phyloP scores from a whole-genome alignment of 2,888 invertebrate genomes.

The Nemoura dubitans region DNA sequence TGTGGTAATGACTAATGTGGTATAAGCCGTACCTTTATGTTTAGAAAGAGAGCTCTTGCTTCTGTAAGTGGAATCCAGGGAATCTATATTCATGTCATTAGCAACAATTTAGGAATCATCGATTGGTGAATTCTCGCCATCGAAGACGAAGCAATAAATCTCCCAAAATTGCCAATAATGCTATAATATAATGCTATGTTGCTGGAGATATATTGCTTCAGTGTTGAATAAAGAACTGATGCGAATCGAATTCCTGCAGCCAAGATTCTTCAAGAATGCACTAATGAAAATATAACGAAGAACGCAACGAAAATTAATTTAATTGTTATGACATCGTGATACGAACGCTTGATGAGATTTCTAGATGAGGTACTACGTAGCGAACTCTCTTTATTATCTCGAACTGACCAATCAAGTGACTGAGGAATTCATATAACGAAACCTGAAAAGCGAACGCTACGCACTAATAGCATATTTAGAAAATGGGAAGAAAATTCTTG shows the following conservation, averaged over 20 bases:
- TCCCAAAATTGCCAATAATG: no score
- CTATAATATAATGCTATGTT: no score
- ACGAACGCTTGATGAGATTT: background rate
- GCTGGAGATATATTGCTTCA: no score
- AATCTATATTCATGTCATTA: no score
- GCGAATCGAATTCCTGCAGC: background rate
- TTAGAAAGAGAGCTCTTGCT: no score
- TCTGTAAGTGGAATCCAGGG: no score
- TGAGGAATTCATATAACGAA: background rate
- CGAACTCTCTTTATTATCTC: background rate
- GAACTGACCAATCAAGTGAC: background rate
- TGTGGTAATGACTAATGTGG: no score
- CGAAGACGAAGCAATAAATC: no score
- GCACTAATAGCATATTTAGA: conserved; percentile 1
- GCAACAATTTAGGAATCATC: no score
- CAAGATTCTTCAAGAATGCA: background rate
- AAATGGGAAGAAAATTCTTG: conserved; percentile 21
- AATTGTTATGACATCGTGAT: background rate
- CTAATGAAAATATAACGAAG: background rate
- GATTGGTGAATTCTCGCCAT: no score
- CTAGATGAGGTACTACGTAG: background rate
- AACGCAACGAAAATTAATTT: background rate
- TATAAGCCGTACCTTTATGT: no score
- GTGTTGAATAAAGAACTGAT: no score
- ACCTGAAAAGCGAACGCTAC: background rate